Conservation (phyloP, 2,113 vertebrate species). For the Indri indri region DNA sequence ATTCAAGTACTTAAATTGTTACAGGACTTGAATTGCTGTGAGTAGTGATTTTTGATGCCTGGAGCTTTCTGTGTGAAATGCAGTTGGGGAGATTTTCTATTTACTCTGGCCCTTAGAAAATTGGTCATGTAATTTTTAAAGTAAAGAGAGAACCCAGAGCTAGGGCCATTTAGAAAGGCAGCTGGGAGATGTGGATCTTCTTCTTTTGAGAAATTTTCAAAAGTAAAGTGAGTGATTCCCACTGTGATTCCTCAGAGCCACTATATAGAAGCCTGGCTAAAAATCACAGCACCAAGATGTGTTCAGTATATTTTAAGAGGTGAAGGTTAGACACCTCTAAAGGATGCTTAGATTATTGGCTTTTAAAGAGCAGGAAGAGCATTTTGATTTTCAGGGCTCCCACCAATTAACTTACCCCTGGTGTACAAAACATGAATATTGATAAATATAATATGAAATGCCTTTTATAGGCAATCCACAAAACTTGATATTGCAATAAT, state of each 20-base stretch:
- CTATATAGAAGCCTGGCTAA: background rate
- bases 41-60: background rate
- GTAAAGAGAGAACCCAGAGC: background rate
- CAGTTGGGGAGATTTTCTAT: background rate
- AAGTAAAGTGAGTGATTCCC: background rate
- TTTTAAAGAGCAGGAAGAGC: background rate
- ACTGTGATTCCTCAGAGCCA: background rate
- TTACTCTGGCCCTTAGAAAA: background rate
- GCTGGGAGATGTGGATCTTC: background rate
- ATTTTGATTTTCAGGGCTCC: background rate
- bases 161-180: background rate
- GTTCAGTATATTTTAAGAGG: background rate
- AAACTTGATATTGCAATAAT: background rate
- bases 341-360: background rate
- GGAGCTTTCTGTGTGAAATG: background rate
- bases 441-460: background rate
- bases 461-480: background rate
- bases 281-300: background rate
- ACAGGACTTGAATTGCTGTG: background rate
- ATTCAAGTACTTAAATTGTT: background rate
- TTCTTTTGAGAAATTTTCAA: background rate
- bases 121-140: slow-evolving; percentile 9
- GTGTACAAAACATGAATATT: background rate
- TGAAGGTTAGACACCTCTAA: background rate
- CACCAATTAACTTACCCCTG: background rate